Evolutionary conservation across 35 echinoderm and acorn worm species (phyloP), one percentile per base, ranked within the genome.

Genomic region (Apostichopus californicus): DNA sequence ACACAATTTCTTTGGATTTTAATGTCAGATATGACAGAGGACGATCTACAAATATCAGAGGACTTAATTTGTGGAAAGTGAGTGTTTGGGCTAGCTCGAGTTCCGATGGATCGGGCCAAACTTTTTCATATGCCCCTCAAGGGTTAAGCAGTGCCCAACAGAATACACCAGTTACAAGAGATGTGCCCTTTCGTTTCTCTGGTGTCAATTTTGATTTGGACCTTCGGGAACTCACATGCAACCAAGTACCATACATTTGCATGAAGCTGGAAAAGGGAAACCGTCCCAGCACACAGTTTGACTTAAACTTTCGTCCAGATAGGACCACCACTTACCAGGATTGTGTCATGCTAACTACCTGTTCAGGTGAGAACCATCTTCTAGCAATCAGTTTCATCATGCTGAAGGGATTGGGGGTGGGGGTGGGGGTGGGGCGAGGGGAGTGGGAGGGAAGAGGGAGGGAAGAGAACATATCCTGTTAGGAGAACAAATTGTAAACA

Each of bases 181-280:
- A 87, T 13, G 73, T 78, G 15, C 54, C 77, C 34, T 97, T 97
- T 73, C 84, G 91, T 10, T 96, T 99, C 60, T 52, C 54, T 7
- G 54, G 80, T 20, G 82, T 96, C 6, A 88, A 95, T 46, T 86
- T 92, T 9, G 81, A 87, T 91, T 95, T 95, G 60, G 95, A 96
- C 60, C 88, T 99, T 80, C 93, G 78, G 28, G 89, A 88, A 28
- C 90, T 94, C 26, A 83, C 63, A 7, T 99, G 97, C 86, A 63
- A 91, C 57, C 86, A 99, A 26, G 92, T 96, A 22, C 78, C 77
- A 52, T 96, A 93, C 57, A 92, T 99, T 63, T 99, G 97, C 70
- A 91, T 93, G 56, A 91, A 92, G 25, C 89, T 99, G 9, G 81
- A 89, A 17, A 96, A 96, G 73, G 91, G 87, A 1, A 79, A 46